Evolutionary conservation across 2,113 vertebrate species (phyloP), one percentile per base, ranked within the genome.

Genomic region (Craseonycteris thonglongyai): DNA sequence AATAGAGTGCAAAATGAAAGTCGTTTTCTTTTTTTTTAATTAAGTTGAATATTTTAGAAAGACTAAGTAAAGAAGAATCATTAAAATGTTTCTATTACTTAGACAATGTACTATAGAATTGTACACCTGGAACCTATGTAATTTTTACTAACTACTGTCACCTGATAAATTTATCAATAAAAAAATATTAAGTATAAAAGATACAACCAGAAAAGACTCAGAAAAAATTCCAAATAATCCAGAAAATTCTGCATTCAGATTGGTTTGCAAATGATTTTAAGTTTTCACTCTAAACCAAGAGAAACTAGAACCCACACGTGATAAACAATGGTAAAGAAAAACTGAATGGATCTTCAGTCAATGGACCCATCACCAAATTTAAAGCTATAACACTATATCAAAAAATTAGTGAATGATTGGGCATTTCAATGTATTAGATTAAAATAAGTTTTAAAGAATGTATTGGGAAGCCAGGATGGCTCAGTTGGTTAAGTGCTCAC

Each of bases 31-130:
- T n/a, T n/a, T n/a, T n/a, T n/a, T n/a, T n/a, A 87, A 87, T 88
- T 65, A 74, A 63, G 24, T 87, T 88, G 75, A 76, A 16, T 74
- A 33, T 84, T 95, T 95, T 95, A 21, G 30, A 88, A 80, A 90
- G 45, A 71, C 22, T 78, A 49, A 86, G 35, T 51, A 56, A 90
- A 94, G 38, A 9, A 83, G 33, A 94, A 79, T 61, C 47, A 56
- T 47, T 93, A 76, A 76, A 86, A 82, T 8, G n/a, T 86, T 71
- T 92, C 40, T 51, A 28, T 51, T 5, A 51, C 15, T n/a, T n/a
- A n/a, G n/a, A n/a, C n/a, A n/a, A n/a, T n/a, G n/a, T n/a, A n/a
- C n/a, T n/a, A n/a, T n/a, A n/a, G n/a, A n/a, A n/a, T 49, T 49
- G 49, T 49, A 49, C 49, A 49, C 49, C 49, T 49, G 49, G 15